Conservation (phyloP, 2,113 vertebrate genomes). For the Aleadryas rufinucha region DNA sequence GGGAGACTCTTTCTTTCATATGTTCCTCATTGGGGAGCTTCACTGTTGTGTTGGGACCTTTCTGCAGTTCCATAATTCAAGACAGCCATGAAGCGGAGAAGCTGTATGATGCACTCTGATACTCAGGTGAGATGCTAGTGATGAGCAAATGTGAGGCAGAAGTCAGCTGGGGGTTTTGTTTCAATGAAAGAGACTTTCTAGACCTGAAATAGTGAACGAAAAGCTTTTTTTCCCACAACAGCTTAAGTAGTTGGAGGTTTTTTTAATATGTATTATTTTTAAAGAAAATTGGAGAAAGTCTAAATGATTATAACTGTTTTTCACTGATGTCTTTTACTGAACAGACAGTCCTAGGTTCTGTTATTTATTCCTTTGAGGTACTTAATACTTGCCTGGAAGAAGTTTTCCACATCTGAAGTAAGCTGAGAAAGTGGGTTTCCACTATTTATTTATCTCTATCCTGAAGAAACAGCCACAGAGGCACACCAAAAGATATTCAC, state of each 20-base stretch:
- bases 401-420: background rate
- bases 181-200: background rate
- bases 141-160: background rate
- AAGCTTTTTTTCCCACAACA: background rate
- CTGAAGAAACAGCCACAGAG: background rate
- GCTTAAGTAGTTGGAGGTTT: background rate
- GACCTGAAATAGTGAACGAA: background rate
- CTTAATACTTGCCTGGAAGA: background rate
- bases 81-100: background rate
- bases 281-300: background rate
- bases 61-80: background rate
- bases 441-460: background rate
- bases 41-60: background rate
- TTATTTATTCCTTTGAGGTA: background rate
- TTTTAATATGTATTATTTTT: background rate
- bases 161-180: background rate
- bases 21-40: rapidly evolving
- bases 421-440: background rate
- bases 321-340: background rate
- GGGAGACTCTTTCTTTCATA: background rate
- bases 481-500: background rate
- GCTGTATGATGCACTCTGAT: background rate
- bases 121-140: background rate
- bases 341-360: background rate
- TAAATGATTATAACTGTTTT: background rate